Conservation (phyloP, 2,113 vertebrate species). For the Oryzias curvinotus region DNA sequence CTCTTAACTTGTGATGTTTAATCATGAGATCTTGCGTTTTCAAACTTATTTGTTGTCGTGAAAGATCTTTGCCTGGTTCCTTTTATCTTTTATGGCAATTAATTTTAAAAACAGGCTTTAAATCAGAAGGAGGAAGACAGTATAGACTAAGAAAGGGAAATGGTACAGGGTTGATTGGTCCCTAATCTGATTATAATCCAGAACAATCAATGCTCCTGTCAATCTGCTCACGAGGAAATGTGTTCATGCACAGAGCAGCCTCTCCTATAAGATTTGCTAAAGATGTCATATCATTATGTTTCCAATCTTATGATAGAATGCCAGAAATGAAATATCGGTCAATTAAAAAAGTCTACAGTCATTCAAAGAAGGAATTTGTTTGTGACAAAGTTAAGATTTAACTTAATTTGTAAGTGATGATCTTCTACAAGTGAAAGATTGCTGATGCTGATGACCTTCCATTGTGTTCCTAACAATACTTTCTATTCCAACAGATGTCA, state of each 20-base stretch:
- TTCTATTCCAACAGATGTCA: too few species aligned
- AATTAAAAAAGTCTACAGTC: too few species aligned
- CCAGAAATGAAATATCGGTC: too few species aligned
- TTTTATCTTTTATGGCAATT: constrained; percentile 1
- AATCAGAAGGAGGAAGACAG: constrained; percentile 44
- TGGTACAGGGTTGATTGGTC: constrained; percentile 41
- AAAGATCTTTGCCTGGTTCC: neutral
- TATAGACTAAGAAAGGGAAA: constrained; percentile 43
- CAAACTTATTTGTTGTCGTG: too few species aligned
- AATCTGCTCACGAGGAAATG: constrained; percentile 1
- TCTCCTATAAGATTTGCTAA: neutral
- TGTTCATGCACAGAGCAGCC: neutral
- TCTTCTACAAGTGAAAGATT: too few species aligned
- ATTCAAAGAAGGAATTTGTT: too few species aligned
- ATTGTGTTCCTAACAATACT: too few species aligned
- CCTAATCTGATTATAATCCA: constrained; percentile 50
- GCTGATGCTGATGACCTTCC: too few species aligned
- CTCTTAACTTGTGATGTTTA: constrained; percentile 5
- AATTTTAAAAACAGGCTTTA: neutral
- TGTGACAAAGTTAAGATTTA: too few species aligned
- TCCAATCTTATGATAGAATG: too few species aligned
- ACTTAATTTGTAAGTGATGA: too few species aligned
- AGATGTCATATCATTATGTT: too few species aligned
- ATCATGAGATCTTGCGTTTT: neutral
- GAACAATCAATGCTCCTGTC: constrained; percentile 19